Percentiles rank a stretch among this genome's conserved stretches.
These are phyloP conservation scores for Lagodon rhomboides DNA, from an alignment of 2,797 vertebrate species.

Conservation along the genomic window DNA sequence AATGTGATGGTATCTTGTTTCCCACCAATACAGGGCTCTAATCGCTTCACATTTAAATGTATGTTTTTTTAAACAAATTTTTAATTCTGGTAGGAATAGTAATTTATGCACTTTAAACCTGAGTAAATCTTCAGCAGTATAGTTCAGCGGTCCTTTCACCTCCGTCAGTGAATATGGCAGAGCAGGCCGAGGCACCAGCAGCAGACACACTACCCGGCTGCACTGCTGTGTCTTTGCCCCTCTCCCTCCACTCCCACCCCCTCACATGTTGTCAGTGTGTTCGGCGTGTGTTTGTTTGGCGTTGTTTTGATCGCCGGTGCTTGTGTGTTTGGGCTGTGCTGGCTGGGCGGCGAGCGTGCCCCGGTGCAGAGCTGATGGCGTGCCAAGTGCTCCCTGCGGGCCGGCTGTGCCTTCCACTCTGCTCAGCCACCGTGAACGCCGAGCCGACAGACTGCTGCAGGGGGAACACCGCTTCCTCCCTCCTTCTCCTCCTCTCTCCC, in stretches of 20 bases:
- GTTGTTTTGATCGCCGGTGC: conserved; percentile 83
- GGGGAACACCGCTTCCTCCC: conserved; percentile 72
- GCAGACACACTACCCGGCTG: conserved; percentile 37
- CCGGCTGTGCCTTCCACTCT: conserved; percentile 83
- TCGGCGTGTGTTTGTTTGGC: conserved; percentile 83
- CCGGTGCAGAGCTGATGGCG: conserved; percentile 84
- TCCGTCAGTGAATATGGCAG: conserved; percentile 31
- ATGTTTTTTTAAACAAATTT: background rate
- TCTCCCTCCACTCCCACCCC: background rate
- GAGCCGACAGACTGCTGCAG: conserved; percentile 83
- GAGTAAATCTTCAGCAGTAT: background rate
- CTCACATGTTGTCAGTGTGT: conserved; percentile 73
- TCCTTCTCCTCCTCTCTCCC: conserved; percentile 45
- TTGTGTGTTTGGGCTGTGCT: conserved; percentile 84
- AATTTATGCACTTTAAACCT: background rate
- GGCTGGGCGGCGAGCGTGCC: conserved; percentile 76
- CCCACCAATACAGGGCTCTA: background rate
- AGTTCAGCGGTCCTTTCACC: background rate
- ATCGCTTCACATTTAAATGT: background rate
- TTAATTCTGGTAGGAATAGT: background rate
- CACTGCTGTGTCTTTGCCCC: conserved; percentile 32
- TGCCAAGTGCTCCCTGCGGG: conserved; percentile 86
- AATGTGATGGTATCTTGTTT: background rate
- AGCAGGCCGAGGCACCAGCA: conserved; percentile 22
- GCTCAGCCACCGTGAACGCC: conserved; percentile 85